phyloP scores from a whole-genome alignment of 2,888 invertebrate species.

The Eupithecia vulgata region DNA sequence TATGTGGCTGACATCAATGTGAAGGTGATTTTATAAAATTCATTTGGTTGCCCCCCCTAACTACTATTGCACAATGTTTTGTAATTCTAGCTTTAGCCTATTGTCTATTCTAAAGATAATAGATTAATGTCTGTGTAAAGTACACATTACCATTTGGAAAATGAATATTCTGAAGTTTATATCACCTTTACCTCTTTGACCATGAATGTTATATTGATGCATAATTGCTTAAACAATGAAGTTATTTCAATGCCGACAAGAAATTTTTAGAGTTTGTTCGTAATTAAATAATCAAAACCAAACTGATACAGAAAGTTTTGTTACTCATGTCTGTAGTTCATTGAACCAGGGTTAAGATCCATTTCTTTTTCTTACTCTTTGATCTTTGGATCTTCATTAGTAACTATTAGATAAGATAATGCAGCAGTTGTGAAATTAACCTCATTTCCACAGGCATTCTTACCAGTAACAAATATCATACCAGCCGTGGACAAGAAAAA shows the following conservation, averaged over 20 bases:
- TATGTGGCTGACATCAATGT: slow-evolving; percentile 94
- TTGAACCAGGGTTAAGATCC: background rate
- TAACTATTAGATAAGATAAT: background rate
- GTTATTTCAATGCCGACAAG: background rate
- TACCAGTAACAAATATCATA: slow-evolving; percentile 88
- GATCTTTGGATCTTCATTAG: background rate
- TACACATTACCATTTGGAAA: background rate
- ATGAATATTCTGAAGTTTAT: slow-evolving; percentile 8
- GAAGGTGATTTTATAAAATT: slow-evolving; percentile 84
- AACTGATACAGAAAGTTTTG: background rate
- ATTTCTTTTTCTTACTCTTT: background rate
- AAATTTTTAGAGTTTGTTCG: background rate
- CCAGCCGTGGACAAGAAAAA: slow-evolving; percentile 92
- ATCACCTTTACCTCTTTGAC: background rate
- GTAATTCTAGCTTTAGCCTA: slow-evolving; percentile 19
- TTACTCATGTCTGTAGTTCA: background rate
- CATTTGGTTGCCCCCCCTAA: background rate
- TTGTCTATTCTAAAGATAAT: background rate
- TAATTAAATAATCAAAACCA: background rate
- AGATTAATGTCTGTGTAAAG: background rate
- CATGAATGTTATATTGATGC: background rate
- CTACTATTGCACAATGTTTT: slow-evolving; percentile 39
- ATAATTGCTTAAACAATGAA: background rate
- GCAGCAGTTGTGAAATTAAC: background rate
- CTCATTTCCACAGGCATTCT: slow-evolving; percentile 81